Percentiles rank a stretch among this genome's conserved stretches.
Conservation (phyloP, 2,888 invertebrate genomes). For the Blastobasis adustella region DNA sequence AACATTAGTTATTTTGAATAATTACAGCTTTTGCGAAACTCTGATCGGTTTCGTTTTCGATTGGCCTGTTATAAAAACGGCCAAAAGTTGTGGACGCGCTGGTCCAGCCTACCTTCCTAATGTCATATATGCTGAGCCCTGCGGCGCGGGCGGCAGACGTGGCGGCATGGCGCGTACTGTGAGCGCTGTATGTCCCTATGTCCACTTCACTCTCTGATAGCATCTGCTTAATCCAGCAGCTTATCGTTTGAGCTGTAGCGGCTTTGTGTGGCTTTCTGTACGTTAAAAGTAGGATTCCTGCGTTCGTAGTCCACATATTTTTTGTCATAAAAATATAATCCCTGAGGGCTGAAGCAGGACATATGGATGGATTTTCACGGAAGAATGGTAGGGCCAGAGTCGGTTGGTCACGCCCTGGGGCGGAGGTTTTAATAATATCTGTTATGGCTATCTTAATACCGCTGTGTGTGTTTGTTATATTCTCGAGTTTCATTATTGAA, state of each 20-base stretch:
- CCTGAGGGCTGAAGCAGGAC: background rate
- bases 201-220: conserved; percentile 8
- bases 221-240: conserved; percentile 9
- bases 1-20: background rate
- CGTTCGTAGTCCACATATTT: background rate
- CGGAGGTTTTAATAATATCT: background rate
- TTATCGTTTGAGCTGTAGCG: conserved; percentile 1
- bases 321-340: background rate
- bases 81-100: background rate
- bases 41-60: background rate
- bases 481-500: background rate
- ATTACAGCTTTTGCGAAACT: background rate
- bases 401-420: background rate
- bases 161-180: conserved; percentile 2
- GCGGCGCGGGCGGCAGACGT: conserved; percentile 1
- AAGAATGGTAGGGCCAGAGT: background rate
- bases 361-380: background rate
- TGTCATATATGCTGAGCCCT: background rate
- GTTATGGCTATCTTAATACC: background rate
- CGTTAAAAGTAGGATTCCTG: background rate
- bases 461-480: background rate
- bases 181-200: background rate
- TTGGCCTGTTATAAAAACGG: background rate
- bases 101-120: background rate
- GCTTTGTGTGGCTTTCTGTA: conserved; percentile 1